Base-by-base conservation (phyloP, 2,797 vertebrate species). In the Micromesistius poutassou region DNA sequence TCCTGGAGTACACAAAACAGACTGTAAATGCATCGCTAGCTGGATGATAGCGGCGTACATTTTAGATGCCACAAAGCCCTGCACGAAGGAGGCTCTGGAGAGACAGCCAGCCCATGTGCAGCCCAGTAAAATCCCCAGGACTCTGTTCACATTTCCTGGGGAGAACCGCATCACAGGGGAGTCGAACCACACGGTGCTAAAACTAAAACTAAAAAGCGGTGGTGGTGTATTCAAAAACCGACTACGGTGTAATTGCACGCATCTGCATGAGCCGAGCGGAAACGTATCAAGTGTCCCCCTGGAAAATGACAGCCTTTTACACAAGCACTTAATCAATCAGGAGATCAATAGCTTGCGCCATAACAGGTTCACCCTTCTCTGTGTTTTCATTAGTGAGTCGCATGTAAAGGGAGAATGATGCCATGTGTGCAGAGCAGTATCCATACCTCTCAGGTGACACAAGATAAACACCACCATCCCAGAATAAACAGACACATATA, bases 241-340 rank as follows among this genome's bases (percentile, higher is more conserved):
- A 12, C 5, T 30, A 25, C n/a, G 68, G 68, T 30, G 28, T 30
- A 71, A 77, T 22, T 36, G 62, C 80, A 79, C 80, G 84, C 25
- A 25, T 62, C 55, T 9, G 77, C 76, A 81, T 76, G 6, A 71
- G 81, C 78, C 31, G 76, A 82, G 79, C 85, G 76, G 35, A 81
- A 77, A 84, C n/a, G 50, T 38, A 77, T 80, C 79, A 82, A 68
- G 80, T 82, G 80, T 88, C 85, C 83, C 78, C 77, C 78, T 80
- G 85, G 80, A 81, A 88, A 91, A 90, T 78, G 83, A 90, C 87
- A 85, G 82, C 79, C 87, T 80, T 83, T 89, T 19, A 85, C 80
- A 86, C 87, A 86, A 86, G 78, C 82, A 76, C 77, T 82, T 86
- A 85, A 89, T 90, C 88, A 89, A 84, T 81, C 76, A 73, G 83